phyloP scores from a whole-genome alignment of 1,140 invertebrate genomes.

The Drosophila pallidifrons region DNA sequence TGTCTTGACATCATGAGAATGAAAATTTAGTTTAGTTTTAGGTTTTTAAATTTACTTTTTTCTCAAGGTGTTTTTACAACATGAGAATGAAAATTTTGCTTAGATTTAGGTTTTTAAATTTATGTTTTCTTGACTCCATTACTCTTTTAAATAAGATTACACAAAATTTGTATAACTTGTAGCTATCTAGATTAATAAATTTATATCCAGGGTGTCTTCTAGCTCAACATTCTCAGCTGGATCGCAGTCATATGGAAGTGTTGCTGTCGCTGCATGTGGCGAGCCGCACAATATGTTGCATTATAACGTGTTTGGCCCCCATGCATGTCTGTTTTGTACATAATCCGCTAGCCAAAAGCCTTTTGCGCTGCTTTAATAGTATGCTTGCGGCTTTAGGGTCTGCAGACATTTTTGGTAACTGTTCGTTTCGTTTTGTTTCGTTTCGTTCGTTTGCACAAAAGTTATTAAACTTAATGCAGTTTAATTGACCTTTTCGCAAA shows the following conservation, averaged over 20 bases:
- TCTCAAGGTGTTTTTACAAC: no score
- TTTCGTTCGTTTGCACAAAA: constrained; percentile 51
- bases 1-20: no score
- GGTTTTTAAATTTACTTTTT: no score
- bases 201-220: neutral
- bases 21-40: no score
- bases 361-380: constrained; percentile 44
- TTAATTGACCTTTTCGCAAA: constrained; percentile 80
- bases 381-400: constrained; percentile 37
- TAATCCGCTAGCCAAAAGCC: constrained; percentile 68
- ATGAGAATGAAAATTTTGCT: no score
- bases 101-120: no score
- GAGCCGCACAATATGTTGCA: constrained; percentile 76
- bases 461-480: constrained; percentile 83
- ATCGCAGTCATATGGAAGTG: neutral
- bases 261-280: constrained; percentile 69
- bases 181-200: neutral
- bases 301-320: constrained; percentile 35
- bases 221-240: neutral
- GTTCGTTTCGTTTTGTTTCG: constrained; percentile 44
- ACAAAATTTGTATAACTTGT: no score
- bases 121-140: no score
- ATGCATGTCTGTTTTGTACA: constrained; percentile 70
- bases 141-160: no score
- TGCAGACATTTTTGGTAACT: constrained; percentile 65